Evolutionary conservation across 2,888 invertebrate species (phyloP).

Genomic region (Dryomyza anilis): DNA sequence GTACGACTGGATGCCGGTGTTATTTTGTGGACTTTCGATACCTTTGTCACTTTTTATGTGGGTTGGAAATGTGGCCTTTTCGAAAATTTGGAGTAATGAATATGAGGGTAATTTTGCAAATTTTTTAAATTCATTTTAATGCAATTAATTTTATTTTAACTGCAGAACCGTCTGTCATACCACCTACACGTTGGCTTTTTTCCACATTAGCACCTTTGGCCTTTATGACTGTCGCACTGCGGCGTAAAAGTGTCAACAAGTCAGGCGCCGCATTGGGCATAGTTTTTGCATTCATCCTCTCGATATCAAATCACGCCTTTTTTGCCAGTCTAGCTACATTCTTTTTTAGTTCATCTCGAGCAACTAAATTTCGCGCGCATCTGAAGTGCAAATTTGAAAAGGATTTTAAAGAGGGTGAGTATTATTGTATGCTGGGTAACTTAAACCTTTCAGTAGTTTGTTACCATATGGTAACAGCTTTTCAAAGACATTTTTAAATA

Average conservation of each 20-base stretch:
- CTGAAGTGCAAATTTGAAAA: conserved; percentile 73
- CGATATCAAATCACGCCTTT: conserved; percentile 79
- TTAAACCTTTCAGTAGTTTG: too few relatives aligned
- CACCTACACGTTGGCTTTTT: conserved; percentile 59
- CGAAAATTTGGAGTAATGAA: conserved; percentile 65
- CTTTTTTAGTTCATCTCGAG: conserved; percentile 80
- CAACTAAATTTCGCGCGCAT: conserved; percentile 75
- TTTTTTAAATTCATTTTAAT: background rate
- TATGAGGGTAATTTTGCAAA: conserved; percentile 63
- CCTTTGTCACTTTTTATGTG: conserved; percentile 79
- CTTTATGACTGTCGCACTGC: conserved; percentile 71
- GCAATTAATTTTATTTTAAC: too few relatives aligned
- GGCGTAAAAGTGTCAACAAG: conserved; percentile 70
- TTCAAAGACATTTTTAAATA: too few relatives aligned
- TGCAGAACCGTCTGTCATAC: conserved; percentile 50
- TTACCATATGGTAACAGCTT: too few relatives aligned
- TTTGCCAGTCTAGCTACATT: conserved; percentile 74
- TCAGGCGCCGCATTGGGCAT: conserved; percentile 76
- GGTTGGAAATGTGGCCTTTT: conserved; percentile 74
- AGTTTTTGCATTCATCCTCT: conserved; percentile 76
- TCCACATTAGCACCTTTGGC: conserved; percentile 65
- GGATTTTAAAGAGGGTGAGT: conserved; percentile 78
- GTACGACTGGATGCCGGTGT: conserved; percentile 63
- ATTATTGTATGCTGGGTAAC: background rate
- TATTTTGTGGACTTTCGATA: conserved; percentile 72